phyloP scores from a whole-genome alignment of 1,140 invertebrate species.

The Atopsyche davidsoni region DNA sequence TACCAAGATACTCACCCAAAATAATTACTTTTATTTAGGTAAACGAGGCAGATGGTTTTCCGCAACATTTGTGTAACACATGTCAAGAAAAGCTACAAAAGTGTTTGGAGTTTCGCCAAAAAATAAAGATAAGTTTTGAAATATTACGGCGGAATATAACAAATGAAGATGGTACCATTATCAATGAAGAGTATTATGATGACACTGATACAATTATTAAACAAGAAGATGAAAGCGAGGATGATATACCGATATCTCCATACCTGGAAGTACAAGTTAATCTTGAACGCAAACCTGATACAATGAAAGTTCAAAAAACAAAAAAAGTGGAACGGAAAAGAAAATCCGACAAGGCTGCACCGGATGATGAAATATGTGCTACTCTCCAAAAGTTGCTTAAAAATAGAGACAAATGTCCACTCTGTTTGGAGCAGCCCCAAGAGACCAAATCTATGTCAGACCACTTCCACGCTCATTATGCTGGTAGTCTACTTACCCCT shows the following conservation, averaged over 20 bases:
- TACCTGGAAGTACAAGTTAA: no score
- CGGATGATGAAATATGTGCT: conserved; percentile 17
- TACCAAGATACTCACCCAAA: conserved; percentile 1
- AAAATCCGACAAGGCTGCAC: conserved; percentile 10
- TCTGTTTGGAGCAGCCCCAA: conserved; percentile 36
- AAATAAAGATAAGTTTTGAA: conserved; percentile 17
- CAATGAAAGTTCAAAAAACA: conserved; percentile 2
- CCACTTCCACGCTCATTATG: conserved; percentile 25
- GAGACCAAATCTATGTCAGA: conserved; percentile 36
- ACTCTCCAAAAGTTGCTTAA: conserved; percentile 23
- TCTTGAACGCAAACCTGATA: neutral
- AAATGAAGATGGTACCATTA: conserved; percentile 10
- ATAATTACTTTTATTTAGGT: conserved; percentile 17
- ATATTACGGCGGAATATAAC: conserved; percentile 8
- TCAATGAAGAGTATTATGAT: neutral
- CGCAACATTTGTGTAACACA: conserved; percentile 14
- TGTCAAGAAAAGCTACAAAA: conserved; percentile 16
- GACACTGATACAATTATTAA: neutral
- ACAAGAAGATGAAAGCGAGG: conserved; percentile 4
- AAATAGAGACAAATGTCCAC: conserved; percentile 25
- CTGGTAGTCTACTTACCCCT: conserved; percentile 14
- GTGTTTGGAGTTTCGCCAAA: conserved; percentile 18
- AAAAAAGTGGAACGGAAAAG: conserved; percentile 12
- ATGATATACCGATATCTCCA: no score
- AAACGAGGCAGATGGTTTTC: conserved; percentile 18